A percentile compares a stretch with the other conserved stretches of the same genome.
These are phyloP conservation scores for Turdus rufiventris DNA, from an alignment of 2,113 vertebrate species.

Conservation along the genomic window DNA sequence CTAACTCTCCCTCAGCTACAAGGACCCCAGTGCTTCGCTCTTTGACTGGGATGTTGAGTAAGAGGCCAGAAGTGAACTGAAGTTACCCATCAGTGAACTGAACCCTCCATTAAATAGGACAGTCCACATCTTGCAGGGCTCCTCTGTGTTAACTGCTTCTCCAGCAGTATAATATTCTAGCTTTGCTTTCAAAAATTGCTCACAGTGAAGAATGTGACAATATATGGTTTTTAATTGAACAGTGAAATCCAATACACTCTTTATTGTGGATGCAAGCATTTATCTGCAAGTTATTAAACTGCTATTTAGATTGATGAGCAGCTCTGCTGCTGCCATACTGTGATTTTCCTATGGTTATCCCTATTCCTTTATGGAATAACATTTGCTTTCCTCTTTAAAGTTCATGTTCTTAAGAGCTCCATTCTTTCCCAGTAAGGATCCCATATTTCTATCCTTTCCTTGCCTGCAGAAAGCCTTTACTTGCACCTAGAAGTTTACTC, in stretches of 20 bases:
- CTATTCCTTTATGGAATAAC: background rate
- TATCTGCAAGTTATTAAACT: conserved; percentile 3
- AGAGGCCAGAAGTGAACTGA: background rate
- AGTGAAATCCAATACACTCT: background rate
- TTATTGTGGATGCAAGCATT: background rate
- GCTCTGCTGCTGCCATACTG: background rate
- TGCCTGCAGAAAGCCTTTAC: background rate
- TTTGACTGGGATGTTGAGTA: background rate
- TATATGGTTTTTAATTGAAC: background rate
- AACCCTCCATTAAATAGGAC: background rate
- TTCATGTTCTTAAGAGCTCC: background rate
- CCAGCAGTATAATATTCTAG: background rate
- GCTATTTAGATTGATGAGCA: background rate
- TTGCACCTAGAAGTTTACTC: background rate
- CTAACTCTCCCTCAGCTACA: background rate
- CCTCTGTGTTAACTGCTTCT: background rate
- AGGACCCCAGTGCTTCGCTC: background rate
- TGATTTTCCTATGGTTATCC: background rate
- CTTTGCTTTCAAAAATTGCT: background rate
- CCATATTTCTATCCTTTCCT: background rate
- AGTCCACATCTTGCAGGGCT: background rate
- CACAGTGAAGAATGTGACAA: background rate
- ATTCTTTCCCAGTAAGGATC: background rate
- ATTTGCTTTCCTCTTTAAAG: background rate
- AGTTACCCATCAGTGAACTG: background rate